A percentile compares a stretch with the other conserved stretches of the same genome.
phyloP scores from a whole-genome alignment of 2,888 invertebrate genomes.

The Willowsia nigromaculata region DNA sequence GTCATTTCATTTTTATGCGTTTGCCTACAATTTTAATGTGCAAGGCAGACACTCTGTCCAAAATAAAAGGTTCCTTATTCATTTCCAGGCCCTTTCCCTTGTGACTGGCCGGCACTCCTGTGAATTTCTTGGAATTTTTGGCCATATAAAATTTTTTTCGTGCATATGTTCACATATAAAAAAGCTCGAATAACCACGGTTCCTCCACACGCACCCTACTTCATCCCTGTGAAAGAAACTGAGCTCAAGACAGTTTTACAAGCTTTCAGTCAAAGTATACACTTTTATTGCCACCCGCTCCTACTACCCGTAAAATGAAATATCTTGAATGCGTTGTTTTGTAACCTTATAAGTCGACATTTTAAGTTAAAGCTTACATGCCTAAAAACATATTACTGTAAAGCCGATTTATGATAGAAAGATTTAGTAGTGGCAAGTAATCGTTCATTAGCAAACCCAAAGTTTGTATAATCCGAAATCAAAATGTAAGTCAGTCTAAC shows the following conservation, averaged over 20 bases:
- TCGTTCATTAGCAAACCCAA: conserved; percentile 42
- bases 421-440: neutral
- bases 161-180: neutral
- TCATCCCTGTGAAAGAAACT: conserved; percentile 72
- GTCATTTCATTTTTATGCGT: conserved; percentile 66
- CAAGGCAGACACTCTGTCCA: conserved; percentile 45
- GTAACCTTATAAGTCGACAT: neutral
- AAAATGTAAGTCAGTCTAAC: neutral
- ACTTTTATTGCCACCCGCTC: conserved; percentile 79
- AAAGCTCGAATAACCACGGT: conserved; percentile 64
- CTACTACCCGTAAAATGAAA: conserved; percentile 78
- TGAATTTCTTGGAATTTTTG: conserved; percentile 79
- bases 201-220: conserved; percentile 31
- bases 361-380: too few species aligned
- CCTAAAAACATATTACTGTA: neutral
- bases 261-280: conserved; percentile 78
- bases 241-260: conserved; percentile 79
- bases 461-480: neutral
- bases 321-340: conserved; percentile 27
- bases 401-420: neutral
- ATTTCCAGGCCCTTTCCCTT: conserved; percentile 64
- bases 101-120: conserved; percentile 77
- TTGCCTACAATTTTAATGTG: conserved; percentile 59
- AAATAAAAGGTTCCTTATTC: conserved; percentile 61
- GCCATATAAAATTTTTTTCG: conserved; percentile 77